Percentiles rank a stretch among this genome's conserved stretches.
Evolutionary conservation across 1,140 invertebrate species (phyloP).

Genomic region (Lordiphosa mommai): DNA sequence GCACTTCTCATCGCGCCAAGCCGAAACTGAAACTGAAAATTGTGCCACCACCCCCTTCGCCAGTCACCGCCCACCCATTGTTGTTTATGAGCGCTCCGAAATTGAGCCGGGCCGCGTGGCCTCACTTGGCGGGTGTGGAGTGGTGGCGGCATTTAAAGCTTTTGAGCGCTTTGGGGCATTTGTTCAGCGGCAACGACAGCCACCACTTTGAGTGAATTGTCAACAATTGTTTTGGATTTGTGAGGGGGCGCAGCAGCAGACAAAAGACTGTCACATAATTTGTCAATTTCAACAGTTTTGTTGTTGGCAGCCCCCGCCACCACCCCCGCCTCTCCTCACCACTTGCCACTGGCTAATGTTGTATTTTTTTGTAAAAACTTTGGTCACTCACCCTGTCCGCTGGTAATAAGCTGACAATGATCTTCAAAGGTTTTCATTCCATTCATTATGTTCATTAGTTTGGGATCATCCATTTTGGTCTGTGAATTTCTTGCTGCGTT

Average conservation of each 20-base stretch:
- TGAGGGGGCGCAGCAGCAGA: constrained; percentile 32
- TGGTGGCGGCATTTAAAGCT: constrained; percentile 66
- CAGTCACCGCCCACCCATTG: neutral
- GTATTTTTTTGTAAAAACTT: constrained; percentile 27
- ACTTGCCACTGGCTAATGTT: constrained; percentile 35
- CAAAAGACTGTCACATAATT: constrained; percentile 76
- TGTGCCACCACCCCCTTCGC: constrained; percentile 1
- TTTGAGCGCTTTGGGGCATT: constrained; percentile 74
- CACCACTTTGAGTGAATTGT: constrained; percentile 72
- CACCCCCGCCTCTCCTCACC: neutral
- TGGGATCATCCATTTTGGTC: constrained; percentile 52
- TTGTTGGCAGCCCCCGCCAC: too few relatives aligned
- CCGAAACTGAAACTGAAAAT: constrained; percentile 50
- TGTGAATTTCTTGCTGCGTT: constrained; percentile 11
- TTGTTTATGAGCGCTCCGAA: constrained; percentile 64
- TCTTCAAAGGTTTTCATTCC: constrained; percentile 58
- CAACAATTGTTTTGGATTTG: constrained; percentile 74
- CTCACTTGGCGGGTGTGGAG: constrained; percentile 31
- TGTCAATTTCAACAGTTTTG: constrained; percentile 72
- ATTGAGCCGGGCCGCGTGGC: constrained; percentile 51
- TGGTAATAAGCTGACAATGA: constrained; percentile 64
- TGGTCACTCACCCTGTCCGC: constrained; percentile 46
- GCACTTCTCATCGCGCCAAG: constrained; percentile 64
- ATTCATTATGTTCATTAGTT: constrained; percentile 61
- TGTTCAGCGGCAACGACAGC: constrained; percentile 60